Percentiles rank a stretch among this genome's conserved stretches.
phyloP scores from a whole-genome alignment of 2,113 vertebrate species.

The Dunckerocampus dactyliophorus region DNA sequence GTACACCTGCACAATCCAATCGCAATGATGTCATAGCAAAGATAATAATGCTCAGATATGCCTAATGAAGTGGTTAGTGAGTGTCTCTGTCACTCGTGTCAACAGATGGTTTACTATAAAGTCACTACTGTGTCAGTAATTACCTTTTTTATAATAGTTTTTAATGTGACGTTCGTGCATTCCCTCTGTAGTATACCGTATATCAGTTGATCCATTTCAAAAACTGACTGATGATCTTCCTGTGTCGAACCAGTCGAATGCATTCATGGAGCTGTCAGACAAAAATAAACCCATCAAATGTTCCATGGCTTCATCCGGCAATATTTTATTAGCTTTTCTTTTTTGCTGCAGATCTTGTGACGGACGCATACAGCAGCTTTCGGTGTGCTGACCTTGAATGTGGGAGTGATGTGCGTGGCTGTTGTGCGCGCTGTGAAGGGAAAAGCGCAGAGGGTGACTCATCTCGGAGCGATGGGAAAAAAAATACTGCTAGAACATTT shows the following conservation, averaged over 20 bases:
- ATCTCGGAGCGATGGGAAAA: not conserved
- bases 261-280: constrained; percentile 23
- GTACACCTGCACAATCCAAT: not conserved
- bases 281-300: constrained; percentile 39
- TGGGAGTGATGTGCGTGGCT: constrained; percentile 5
- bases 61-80: not conserved
- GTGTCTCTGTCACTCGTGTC: not conserved
- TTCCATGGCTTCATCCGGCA: constrained; percentile 12
- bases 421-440: not conserved
- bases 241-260: constrained; percentile 4
- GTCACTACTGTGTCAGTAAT: not conserved
- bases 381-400: constrained; percentile 23
- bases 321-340: not conserved
- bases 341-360: not conserved
- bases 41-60: not conserved
- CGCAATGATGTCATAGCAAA: not conserved
- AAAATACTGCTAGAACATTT: not conserved
- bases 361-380: constrained; percentile 1
- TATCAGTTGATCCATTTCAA: too few species aligned
- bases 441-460: constrained; percentile 11
- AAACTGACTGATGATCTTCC: not conserved
- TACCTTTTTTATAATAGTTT: constrained; percentile 10
- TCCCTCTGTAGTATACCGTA: too few species aligned
- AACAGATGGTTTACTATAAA: not conserved
- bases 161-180: constrained; percentile 7